Base-by-base conservation (phyloP, 2,113 vertebrate genomes). In the Circaetus cinerascens region DNA sequence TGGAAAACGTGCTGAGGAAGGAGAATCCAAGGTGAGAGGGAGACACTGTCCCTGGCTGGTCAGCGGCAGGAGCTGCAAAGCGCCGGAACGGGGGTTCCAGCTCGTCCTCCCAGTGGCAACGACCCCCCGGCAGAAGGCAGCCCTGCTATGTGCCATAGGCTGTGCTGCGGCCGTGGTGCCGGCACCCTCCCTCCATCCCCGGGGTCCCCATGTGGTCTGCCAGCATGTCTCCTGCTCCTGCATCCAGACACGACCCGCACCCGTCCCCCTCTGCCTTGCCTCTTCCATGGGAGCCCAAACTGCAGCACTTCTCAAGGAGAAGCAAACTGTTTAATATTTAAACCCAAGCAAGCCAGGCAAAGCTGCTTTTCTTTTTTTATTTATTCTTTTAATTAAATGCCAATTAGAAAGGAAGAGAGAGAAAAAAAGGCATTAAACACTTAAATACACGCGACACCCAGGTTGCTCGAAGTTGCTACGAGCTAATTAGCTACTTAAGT, bases 311-410 rank as follows among this genome's bases (percentile, higher is more conserved):
- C 68, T 75, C 7, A 4, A 83, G 90, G 64, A 91, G 40, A 45
- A 56, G 55, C 30, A 13, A 21, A n/a, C 41, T 69, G 38, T 73
- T 96, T 56, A 81, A 91, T 94, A 88, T 91, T 93, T 90, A 97
- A 97, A 93, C 72, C 84, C 88, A 32, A 86, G 90, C 74, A 93
- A 80, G 80, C 62, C 82, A n/a, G 89, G 91, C 74, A 97, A 96
- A 96, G 86, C 97, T 87, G 95, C 88, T 95, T 93, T 92, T 91
- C 83, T 95, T 96, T 79, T 93, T 85, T 96, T 97, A 97, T 98
- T 97, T 97, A 96, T 97, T 96, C 93, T 98, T 97, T 97, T 97
- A 97, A 97, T 97, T 97, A 97, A 98, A 96, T 69, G 78, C 93
- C 96, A 97, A 97, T 98, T 98, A 95, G 96, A 91, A 96, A 91